phyloP scores from a whole-genome alignment of 1,140 invertebrate species.

The Venturia canescens region DNA sequence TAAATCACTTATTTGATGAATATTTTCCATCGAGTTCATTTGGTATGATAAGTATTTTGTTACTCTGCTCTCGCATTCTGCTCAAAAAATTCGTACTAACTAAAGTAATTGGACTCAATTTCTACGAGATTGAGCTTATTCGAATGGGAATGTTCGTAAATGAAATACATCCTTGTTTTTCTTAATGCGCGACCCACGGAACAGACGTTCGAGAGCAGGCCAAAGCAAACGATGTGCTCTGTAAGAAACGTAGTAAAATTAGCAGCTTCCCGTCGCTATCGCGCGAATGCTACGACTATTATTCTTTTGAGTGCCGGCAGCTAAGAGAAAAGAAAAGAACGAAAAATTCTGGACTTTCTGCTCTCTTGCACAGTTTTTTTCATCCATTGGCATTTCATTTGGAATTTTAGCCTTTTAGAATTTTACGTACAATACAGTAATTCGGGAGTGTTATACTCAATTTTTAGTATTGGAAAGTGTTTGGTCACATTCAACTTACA shows the following conservation, averaged over 20 bases:
- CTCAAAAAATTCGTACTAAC: too few species aligned
- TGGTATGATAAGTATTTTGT: too few species aligned
- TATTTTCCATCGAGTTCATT: too few species aligned
- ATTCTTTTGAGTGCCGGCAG: not conserved
- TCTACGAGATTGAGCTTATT: too few species aligned
- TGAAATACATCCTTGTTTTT: not conserved
- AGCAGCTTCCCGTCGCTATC: constrained; percentile 1
- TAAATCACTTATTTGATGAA: too few species aligned
- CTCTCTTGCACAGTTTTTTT: not conserved
- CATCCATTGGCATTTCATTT: not conserved
- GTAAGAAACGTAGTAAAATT: constrained; percentile 6
- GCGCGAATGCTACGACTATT: not conserved
- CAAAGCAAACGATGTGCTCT: not conserved
- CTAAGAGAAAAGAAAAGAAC: not conserved
- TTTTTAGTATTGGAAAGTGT: too few species aligned
- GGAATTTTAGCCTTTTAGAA: too few species aligned
- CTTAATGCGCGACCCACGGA: not conserved
- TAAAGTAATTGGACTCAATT: too few species aligned
- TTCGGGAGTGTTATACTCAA: too few species aligned
- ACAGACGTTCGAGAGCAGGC: not conserved
- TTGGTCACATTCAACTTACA: too few species aligned
- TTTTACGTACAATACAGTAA: too few species aligned
- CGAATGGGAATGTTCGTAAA: not conserved
- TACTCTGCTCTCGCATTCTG: too few species aligned
- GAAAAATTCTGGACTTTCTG: not conserved